phyloP scores from a whole-genome alignment of 2,797 vertebrate genomes.

The Anableps anableps region DNA sequence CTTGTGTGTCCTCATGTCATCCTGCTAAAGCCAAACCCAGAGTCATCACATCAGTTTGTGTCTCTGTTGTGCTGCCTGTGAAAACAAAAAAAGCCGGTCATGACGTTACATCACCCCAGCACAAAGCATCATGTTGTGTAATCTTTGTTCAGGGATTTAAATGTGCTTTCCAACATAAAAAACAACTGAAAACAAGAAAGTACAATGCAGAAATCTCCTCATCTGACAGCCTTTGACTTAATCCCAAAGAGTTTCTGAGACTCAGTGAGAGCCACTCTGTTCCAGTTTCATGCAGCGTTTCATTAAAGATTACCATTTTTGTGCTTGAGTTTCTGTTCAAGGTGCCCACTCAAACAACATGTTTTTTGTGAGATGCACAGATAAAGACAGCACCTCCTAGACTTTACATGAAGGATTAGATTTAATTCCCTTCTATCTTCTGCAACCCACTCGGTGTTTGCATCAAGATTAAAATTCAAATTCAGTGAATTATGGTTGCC shows the following conservation, averaged over 20 bases:
- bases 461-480: slow-evolving; percentile 61
- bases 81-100: slow-evolving; percentile 46
- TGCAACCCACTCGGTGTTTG: slow-evolving; percentile 40
- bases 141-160: slow-evolving; percentile 32
- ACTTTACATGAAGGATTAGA: slow-evolving; percentile 71
- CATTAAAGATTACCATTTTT: slow-evolving; percentile 33
- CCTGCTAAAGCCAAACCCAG: slow-evolving; percentile 69
- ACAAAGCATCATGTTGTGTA: slow-evolving; percentile 28
- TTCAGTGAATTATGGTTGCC: slow-evolving; percentile 43
- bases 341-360: slow-evolving; percentile 4
- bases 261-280: slow-evolving; percentile 32
- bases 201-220: slow-evolving; percentile 29
- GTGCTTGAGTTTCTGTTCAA: slow-evolving; percentile 34
- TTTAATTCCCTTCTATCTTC: slow-evolving; percentile 64
- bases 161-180: slow-evolving; percentile 16
- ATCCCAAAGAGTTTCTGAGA: slow-evolving; percentile 51
- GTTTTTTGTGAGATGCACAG: slow-evolving; percentile 27
- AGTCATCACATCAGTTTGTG: slow-evolving; percentile 56
- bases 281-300: slow-evolving; percentile 52
- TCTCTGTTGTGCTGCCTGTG: slow-evolving; percentile 20
- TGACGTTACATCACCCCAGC: slow-evolving; percentile 35
- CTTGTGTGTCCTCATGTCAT: slow-evolving; percentile 70
- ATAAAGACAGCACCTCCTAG: slow-evolving; percentile 46
- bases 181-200: slow-evolving; percentile 15
- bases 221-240: slow-evolving; percentile 40